These are phyloP conservation scores for Chrosomus eos DNA, from an alignment of 2,797 vertebrate species.

Conservation along the genomic window DNA sequence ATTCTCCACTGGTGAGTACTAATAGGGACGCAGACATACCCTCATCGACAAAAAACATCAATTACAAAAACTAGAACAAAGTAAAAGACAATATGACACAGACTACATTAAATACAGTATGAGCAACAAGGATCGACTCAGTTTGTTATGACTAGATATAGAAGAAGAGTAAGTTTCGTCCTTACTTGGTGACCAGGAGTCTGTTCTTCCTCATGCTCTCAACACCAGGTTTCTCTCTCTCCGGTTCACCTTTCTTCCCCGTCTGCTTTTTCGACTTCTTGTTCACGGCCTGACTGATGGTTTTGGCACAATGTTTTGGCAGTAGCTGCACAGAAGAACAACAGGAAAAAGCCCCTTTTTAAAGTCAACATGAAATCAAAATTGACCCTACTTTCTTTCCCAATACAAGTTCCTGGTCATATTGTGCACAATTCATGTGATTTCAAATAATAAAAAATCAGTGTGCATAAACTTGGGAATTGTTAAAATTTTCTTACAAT, in stretches of 20 bases:
- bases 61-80: not conserved
- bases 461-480: not conserved
- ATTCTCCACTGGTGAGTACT: not conserved
- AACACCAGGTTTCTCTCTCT: slow-evolving; percentile 96
- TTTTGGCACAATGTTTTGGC: slow-evolving; percentile 99
- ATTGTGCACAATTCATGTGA: not conserved
- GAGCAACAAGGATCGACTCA: not conserved
- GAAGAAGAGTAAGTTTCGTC: not conserved
- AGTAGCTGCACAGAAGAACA: slow-evolving; percentile 82
- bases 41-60: not conserved
- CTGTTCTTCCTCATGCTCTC: slow-evolving; percentile 99
- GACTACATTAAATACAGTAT: not conserved
- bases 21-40: not conserved
- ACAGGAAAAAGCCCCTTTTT: not conserved
- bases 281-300: slow-evolving; percentile 99
- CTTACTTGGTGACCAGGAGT: slow-evolving; percentile 83
- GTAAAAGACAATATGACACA: not conserved
- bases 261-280: slow-evolving; percentile 99
- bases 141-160: not conserved
- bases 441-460: not conserved
- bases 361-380: slow-evolving; percentile 35
- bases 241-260: slow-evolving; percentile 93
- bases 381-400: not conserved
- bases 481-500: not conserved
- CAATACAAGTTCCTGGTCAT: not conserved